Conservation (phyloP, 2,888 invertebrate genomes). For the Heliconius sara region DNA sequence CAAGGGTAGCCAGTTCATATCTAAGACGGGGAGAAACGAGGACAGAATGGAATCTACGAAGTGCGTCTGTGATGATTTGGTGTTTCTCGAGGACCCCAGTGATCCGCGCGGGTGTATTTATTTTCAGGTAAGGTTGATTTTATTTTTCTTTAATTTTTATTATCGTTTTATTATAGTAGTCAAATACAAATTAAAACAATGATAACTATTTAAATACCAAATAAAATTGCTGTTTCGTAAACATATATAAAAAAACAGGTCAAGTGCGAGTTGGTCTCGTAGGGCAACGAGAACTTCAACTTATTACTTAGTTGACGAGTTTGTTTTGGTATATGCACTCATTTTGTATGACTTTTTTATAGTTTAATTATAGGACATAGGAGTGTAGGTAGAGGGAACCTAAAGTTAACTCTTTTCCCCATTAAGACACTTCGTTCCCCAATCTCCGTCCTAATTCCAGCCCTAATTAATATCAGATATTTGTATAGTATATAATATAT, state of each 20-base stretch:
- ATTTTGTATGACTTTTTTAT: too few relatives aligned
- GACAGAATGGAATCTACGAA: constrained; percentile 14
- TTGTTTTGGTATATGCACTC: too few relatives aligned
- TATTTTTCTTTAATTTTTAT: too few relatives aligned
- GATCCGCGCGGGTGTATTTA: constrained; percentile 85
- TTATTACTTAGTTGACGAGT: too few relatives aligned
- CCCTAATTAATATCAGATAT: not conserved
- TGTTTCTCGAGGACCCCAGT: constrained; percentile 70
- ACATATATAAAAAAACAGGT: too few relatives aligned
- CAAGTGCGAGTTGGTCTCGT: too few relatives aligned
- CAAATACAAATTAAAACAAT: too few relatives aligned
- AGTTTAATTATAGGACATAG: not conserved
- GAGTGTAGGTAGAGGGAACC: not conserved
- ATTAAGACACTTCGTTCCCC: too few relatives aligned
- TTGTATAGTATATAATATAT: not conserved
- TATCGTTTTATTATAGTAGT: too few relatives aligned
- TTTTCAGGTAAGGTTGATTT: constrained; percentile 80
- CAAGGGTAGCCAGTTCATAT: constrained; percentile 37
- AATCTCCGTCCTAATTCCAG: not conserved
- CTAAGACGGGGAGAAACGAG: constrained; percentile 23
- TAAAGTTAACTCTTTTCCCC: not conserved
- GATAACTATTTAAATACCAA: too few relatives aligned
- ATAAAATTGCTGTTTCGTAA: too few relatives aligned
- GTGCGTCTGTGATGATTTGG: constrained; percentile 61
- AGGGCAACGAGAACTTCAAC: too few relatives aligned